Conservation (phyloP, 2,113 vertebrate genomes). For the Chionodraco myersi region DNA sequence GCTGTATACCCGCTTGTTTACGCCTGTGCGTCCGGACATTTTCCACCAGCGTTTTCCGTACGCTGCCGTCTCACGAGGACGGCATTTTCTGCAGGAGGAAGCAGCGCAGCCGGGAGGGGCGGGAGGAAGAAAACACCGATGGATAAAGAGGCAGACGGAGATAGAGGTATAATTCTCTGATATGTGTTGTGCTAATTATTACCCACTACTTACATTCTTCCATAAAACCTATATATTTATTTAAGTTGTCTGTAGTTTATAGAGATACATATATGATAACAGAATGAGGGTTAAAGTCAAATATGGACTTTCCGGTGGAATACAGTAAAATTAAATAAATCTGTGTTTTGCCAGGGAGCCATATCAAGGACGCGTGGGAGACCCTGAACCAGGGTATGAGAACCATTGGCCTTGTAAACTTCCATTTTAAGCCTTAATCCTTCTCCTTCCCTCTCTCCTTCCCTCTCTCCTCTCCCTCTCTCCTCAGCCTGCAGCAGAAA, state of each 20-base stretch:
- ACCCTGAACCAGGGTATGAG: conserved; percentile 9
- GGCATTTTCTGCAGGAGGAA: conserved; percentile 51
- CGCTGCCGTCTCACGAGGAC: conserved; percentile 71
- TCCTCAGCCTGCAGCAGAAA: conserved; percentile 52
- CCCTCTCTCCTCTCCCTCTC: conserved; percentile 57
- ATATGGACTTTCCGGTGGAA: conserved; percentile 21
- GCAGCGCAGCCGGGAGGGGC: conserved; percentile 51
- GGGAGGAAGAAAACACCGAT: conserved; percentile 33
- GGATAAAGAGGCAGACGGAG: conserved; percentile 40
- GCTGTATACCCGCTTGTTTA: conserved; percentile 81
- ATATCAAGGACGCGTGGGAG: conserved; percentile 24
- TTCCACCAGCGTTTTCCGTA: conserved; percentile 68
- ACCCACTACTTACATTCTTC: background rate
- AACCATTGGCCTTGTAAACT: conserved; percentile 55
- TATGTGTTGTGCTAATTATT: conserved; percentile 30
- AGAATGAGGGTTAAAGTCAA: background rate
- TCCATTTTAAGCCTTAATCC: conserved; percentile 58
- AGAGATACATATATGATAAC: background rate
- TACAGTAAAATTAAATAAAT: conserved; percentile 40
- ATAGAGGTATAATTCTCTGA: conserved; percentile 27
- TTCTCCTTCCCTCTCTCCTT: conserved; percentile 59
- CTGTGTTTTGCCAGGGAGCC: conserved; percentile 33
- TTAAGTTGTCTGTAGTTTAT: background rate
- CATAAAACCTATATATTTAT: conserved; percentile 8
- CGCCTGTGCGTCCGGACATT: conserved; percentile 74